These are phyloP conservation scores for Thera obeliscata DNA, from an alignment of 2,888 invertebrate genomes.

Conservation along the genomic window DNA sequence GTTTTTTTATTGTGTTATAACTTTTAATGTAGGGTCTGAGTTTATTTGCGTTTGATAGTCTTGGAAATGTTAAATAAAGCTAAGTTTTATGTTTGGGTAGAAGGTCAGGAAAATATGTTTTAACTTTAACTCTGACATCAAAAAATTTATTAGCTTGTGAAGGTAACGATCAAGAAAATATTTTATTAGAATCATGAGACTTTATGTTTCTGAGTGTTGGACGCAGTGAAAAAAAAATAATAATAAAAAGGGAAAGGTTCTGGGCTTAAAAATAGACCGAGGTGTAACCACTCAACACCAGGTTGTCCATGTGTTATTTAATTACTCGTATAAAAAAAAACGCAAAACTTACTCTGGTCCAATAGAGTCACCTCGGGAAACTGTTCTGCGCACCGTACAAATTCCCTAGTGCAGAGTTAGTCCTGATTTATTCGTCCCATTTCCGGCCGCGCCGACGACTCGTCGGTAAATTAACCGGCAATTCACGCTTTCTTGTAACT, in stretches of 20 bases:
- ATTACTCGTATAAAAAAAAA: too few relatives aligned
- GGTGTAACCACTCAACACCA: too few relatives aligned
- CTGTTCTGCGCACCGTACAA: slow-evolving; percentile 57
- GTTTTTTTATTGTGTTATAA: slow-evolving; percentile 31
- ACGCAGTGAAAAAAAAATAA: too few relatives aligned
- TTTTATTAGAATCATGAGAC: too few relatives aligned
- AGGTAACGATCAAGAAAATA: neutral
- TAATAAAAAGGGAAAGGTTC: too few relatives aligned
- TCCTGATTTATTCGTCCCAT: slow-evolving; percentile 77
- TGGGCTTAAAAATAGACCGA: too few relatives aligned
- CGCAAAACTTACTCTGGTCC: too few relatives aligned
- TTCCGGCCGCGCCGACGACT: slow-evolving; percentile 56
- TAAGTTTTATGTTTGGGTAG: slow-evolving; percentile 7
- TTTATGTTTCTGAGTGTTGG: too few relatives aligned
- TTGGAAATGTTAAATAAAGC: slow-evolving; percentile 12
- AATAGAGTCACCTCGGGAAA: neutral
- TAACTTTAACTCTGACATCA: neutral
- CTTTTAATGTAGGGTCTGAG: slow-evolving; percentile 32
- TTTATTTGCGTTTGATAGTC: slow-evolving; percentile 29
- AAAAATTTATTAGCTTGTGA: neutral
- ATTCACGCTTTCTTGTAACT: slow-evolving; percentile 40
- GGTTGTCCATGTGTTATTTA: too few relatives aligned
- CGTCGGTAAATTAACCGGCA: slow-evolving; percentile 50
- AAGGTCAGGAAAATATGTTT: neutral
- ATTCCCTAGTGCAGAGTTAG: slow-evolving; percentile 66